A percentile compares a stretch with the other conserved stretches of the same genome.
These are phyloP conservation scores for Odontomyia ornata DNA, from an alignment of 2,888 invertebrate genomes.

Conservation along the genomic window DNA sequence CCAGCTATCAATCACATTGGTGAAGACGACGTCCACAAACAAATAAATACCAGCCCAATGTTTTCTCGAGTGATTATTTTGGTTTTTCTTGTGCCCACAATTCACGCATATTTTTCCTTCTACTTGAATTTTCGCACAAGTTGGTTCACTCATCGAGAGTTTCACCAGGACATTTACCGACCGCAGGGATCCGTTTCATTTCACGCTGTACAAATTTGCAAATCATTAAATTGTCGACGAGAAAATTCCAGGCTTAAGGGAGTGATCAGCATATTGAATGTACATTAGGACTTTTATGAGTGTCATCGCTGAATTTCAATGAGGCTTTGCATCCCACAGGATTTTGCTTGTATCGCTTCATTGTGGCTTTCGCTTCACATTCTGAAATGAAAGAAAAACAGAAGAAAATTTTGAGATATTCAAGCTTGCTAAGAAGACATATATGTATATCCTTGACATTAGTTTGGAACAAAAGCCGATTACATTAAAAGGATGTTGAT, in stretches of 20 bases:
- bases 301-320: conserved; percentile 18
- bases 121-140: background rate
- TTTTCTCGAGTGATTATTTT: background rate
- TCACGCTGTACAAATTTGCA: conserved; percentile 31
- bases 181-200: conserved; percentile 4
- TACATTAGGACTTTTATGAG: conserved; percentile 21
- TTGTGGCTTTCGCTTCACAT: background rate
- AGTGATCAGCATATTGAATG: conserved; percentile 29
- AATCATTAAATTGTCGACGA: conserved; percentile 35
- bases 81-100: background rate
- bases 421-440: too few species aligned
- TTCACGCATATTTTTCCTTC: conserved; percentile 10
- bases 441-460: too few species aligned
- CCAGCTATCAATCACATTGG: conserved; percentile 20
- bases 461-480: too few species aligned
- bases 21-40: conserved; percentile 6
- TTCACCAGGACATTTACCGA: background rate
- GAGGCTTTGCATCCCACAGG: background rate
- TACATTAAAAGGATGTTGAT: too few species aligned
- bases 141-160: background rate
- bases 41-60: background rate
- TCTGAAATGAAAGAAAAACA: conserved; percentile 11
- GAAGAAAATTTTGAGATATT: too few species aligned
- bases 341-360: background rate
- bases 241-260: background rate